Conservation (phyloP, 2,113 vertebrate genomes). For the Menidia beryllina region DNA sequence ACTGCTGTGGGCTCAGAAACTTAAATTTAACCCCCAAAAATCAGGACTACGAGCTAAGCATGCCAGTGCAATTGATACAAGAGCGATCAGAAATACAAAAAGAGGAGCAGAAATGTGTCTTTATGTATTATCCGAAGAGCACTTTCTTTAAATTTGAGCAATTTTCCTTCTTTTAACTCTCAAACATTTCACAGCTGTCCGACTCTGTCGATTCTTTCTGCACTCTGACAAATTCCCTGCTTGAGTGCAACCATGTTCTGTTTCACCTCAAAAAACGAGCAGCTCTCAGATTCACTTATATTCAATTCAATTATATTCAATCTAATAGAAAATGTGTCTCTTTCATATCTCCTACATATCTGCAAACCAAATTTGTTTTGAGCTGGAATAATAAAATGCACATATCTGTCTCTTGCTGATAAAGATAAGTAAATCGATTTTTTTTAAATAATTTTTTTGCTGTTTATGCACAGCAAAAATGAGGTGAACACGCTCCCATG, state of each 20-base stretch:
- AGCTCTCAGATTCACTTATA: background rate
- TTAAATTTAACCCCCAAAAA: slow-evolving; percentile 10
- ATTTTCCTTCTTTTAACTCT: background rate
- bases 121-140: background rate
- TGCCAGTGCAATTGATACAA: too few relatives aligned
- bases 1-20: background rate
- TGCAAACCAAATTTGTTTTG: too few relatives aligned
- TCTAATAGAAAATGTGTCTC: background rate
- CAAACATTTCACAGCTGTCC: background rate
- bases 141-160: background rate
- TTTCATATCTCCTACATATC: too few relatives aligned
- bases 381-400: background rate
- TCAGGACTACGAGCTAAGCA: background rate
- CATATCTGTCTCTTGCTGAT: background rate
- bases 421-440: background rate
- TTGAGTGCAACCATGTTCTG: background rate
- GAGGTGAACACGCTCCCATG: background rate
- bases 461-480: background rate
- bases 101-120: background rate
- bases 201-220: too few relatives aligned
- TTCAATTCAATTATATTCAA: background rate
- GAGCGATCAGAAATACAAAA: background rate
- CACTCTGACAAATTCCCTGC: background rate
- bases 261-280: background rate
- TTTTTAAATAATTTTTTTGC: background rate